Conservation (phyloP, 37 sponge, comb jelly and placozoan genomes). For the Hexactinellida sp. region DNA sequence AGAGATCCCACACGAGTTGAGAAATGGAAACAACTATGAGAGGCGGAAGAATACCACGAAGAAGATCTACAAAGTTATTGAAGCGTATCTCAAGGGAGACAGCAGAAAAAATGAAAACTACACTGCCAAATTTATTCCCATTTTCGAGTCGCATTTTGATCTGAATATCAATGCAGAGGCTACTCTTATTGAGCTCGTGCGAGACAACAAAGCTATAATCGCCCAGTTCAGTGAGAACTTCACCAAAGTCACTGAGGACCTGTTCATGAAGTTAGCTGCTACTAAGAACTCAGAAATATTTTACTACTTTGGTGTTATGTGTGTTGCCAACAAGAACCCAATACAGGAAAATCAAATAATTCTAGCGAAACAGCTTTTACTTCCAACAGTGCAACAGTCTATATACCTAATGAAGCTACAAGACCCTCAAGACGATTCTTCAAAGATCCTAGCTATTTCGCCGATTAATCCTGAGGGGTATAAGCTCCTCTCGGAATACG, state of each 20-base stretch:
- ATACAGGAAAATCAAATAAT: not conserved
- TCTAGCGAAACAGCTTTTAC: not conserved
- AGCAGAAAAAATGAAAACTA: slow-evolving; percentile 60
- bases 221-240: not conserved
- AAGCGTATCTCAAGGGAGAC: slow-evolving; percentile 36
- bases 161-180: slow-evolving; percentile 53
- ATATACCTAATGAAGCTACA: not conserved
- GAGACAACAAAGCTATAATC: slow-evolving; percentile 36
- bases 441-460: not conserved
- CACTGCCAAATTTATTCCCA: slow-evolving; percentile 40
- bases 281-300: not conserved
- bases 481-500: not conserved
- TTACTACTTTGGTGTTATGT: slow-evolving; percentile 7
- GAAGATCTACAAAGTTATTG: slow-evolving; percentile 29
- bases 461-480: not conserved
- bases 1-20: not conserved
- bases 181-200: slow-evolving; percentile 58
- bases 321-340: not conserved
- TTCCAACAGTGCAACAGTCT: not conserved
- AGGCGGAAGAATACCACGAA: not conserved
- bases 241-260: not conserved
- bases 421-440: not conserved
- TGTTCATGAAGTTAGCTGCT: not conserved
- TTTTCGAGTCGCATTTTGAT: slow-evolving; percentile 30
- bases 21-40: not conserved